Conservation (phyloP, 2,797 vertebrate genomes). For the Tachyglossus aculeatus region DNA sequence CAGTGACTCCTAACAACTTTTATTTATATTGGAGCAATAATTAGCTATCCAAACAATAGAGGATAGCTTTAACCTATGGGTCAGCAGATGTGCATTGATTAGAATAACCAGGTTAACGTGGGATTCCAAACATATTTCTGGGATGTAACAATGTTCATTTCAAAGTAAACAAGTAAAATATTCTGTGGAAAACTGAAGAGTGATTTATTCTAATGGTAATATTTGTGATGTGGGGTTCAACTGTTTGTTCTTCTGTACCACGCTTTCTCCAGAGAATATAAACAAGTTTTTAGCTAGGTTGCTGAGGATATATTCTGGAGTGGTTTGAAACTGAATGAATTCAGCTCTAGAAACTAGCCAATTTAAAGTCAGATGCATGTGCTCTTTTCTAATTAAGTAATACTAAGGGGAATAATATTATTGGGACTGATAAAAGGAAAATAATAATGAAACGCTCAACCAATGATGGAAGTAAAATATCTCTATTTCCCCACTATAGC, state of each 20-base stretch:
- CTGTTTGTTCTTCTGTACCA: conserved; percentile 5
- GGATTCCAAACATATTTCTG: conserved; percentile 14
- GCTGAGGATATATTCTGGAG: conserved; percentile 18
- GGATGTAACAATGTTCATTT: conserved; percentile 27
- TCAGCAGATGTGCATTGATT: conserved; percentile 5
- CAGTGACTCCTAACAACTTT: conserved; percentile 24
- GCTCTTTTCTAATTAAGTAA: too few species aligned
- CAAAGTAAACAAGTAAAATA: conserved; percentile 37
- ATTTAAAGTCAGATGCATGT: background rate
- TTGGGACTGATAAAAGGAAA: too few species aligned
- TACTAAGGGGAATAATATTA: too few species aligned
- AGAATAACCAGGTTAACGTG: conserved; percentile 25
- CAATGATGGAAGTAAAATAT: too few species aligned
- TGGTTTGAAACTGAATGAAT: background rate
- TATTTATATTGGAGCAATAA: conserved; percentile 24
- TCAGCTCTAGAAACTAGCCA: background rate
- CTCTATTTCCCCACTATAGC: too few species aligned
- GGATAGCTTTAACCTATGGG: conserved; percentile 19
- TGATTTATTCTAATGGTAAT: conserved; percentile 28
- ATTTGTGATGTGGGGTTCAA: conserved; percentile 25
- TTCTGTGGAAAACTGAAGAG: conserved; percentile 28
- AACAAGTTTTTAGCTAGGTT: background rate
- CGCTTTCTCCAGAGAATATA: conserved; percentile 9
- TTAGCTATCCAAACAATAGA: background rate
- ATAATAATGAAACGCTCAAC: too few species aligned